Evolutionary conservation across 2,797 vertebrate species (phyloP).

Genomic region (Sebastes hopkinsi): DNA sequence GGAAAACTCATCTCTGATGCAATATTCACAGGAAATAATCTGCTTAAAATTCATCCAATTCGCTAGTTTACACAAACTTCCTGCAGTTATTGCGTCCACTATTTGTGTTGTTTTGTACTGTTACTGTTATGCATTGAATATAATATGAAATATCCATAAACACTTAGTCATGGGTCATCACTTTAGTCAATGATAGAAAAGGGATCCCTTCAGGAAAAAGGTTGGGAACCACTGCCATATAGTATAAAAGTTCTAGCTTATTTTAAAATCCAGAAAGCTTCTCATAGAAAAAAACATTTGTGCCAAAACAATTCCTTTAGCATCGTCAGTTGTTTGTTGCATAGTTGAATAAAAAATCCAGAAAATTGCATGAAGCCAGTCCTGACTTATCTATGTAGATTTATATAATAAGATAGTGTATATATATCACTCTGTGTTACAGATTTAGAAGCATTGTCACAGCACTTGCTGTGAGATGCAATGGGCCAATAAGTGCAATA

Average conservation of each 20-base stretch:
- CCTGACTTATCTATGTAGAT: constrained; percentile 79
- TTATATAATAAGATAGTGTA: constrained; percentile 81
- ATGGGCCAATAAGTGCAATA: constrained; percentile 99
- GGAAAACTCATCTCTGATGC: too few relatives aligned
- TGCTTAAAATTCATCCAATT: too few relatives aligned
- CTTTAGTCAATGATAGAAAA: too few relatives aligned
- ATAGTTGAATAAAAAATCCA: constrained; percentile 67
- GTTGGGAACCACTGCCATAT: background rate
- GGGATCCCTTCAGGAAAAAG: too few relatives aligned
- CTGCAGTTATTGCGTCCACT: too few relatives aligned
- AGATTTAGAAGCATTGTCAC: constrained; percentile 90
- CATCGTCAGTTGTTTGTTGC: constrained; percentile 77
- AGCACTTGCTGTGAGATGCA: constrained; percentile 85
- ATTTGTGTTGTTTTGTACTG: too few relatives aligned
- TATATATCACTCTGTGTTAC: constrained; percentile 78
- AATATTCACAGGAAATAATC: too few relatives aligned
- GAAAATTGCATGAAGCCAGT: constrained; percentile 78
- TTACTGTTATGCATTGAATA: too few relatives aligned
- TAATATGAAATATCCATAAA: too few relatives aligned
- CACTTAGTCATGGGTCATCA: too few relatives aligned
- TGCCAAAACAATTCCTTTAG: constrained; percentile 72
- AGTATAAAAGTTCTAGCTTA: constrained; percentile 11
- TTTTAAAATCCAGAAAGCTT: constrained; percentile 35
- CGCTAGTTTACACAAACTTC: too few relatives aligned
- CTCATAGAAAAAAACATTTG: constrained; percentile 34